A percentile compares a stretch with the other conserved stretches of the same genome.
These are phyloP conservation scores for Sebastes variabilis DNA, from an alignment of 2,797 vertebrate genomes.

Conservation along the genomic window DNA sequence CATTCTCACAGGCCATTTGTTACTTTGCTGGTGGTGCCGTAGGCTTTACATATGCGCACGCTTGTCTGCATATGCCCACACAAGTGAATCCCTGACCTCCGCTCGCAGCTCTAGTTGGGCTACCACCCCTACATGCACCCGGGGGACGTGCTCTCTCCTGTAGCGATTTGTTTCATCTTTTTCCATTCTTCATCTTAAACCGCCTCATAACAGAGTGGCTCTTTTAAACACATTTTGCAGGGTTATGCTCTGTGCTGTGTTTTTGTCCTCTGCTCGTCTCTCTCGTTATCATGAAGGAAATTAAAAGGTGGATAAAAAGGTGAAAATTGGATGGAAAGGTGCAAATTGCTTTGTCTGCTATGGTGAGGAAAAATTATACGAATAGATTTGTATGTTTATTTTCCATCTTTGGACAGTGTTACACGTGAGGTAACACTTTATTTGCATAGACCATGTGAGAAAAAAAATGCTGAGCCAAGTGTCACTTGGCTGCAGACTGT, in stretches of 20 bases:
- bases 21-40: constrained; percentile 19
- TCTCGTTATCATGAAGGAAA: background rate
- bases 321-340: constrained; percentile 39
- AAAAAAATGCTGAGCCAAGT: constrained; percentile 3
- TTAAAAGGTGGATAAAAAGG: constrained; percentile 2
- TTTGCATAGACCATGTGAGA: constrained; percentile 1
- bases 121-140: constrained; percentile 25
- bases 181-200: background rate
- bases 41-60: constrained; percentile 11
- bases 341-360: constrained; percentile 29
- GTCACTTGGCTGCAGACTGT: constrained; percentile 7
- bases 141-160: constrained; percentile 28
- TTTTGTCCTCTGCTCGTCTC: background rate
- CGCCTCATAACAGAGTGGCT: constrained; percentile 10
- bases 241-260: background rate
- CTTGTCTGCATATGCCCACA: constrained; percentile 58
- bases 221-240: constrained; percentile 10
- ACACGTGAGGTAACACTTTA: constrained; percentile 27
- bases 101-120: constrained; percentile 10
- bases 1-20: constrained; percentile 68
- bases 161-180: constrained; percentile 55
- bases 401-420: constrained; percentile 3
- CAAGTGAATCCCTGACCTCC: constrained; percentile 53
- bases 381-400: background rate
- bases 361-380: background rate